A percentile compares a stretch with the other conserved stretches of the same genome.
Evolutionary conservation across 2,797 vertebrate genomes (phyloP).

Genomic region (Psittacula derbiana): DNA sequence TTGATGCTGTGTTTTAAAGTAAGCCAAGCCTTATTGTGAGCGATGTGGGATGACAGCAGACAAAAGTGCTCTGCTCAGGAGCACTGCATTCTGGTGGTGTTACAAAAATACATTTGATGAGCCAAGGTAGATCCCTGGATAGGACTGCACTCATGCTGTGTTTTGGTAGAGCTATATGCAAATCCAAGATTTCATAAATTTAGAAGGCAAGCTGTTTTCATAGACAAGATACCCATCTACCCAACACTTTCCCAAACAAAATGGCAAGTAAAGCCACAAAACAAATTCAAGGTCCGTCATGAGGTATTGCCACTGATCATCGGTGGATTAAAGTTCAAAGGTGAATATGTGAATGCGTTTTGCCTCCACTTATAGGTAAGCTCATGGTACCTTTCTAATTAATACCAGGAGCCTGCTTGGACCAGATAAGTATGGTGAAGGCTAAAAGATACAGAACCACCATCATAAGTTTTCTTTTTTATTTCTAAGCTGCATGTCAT

Average conservation of each 20-base stretch:
- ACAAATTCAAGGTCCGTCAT: not conserved
- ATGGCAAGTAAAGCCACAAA: not conserved
- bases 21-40: not conserved
- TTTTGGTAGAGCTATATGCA: not conserved
- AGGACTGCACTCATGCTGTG: not conserved
- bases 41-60: not conserved
- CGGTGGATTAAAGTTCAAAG: not conserved
- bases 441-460: not conserved
- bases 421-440: not conserved
- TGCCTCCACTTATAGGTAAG: not conserved
- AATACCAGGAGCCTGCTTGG: not conserved
- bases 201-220: not conserved
- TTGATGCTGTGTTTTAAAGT: not conserved
- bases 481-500: not conserved
- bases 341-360: not conserved
- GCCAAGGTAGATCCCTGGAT: not conserved
- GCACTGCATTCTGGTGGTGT: not conserved
- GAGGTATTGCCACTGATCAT: fast-evolving
- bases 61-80: not conserved
- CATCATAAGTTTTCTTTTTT: not conserved
- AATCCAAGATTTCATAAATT: not conserved
- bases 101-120: not conserved
- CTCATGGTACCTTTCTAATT: not conserved
- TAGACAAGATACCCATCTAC: not conserved
- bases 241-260: not conserved